Evolutionary conservation across 2,113 vertebrate genomes (phyloP).

Genomic region (Puffinus mauretanicus): DNA sequence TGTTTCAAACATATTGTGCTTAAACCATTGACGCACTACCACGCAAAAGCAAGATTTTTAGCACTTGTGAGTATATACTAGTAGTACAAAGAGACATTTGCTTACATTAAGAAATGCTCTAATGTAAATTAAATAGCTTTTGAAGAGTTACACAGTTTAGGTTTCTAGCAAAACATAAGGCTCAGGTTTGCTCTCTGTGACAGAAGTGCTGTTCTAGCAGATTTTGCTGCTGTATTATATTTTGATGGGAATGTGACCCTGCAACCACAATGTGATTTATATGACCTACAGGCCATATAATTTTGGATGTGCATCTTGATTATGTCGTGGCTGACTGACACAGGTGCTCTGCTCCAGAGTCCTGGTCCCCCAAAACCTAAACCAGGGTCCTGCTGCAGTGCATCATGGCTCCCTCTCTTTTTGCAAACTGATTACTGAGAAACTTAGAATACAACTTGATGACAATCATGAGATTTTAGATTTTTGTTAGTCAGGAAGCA

Average conservation of each 20-base stretch:
- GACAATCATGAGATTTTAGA: neutral
- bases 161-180: neutral
- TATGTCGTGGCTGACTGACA: neutral
- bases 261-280: neutral
- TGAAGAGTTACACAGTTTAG: neutral
- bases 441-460: neutral
- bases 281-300: neutral
- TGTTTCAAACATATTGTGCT: neutral
- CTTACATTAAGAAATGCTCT: neutral
- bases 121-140: neutral
- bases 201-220: neutral
- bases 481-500: neutral
- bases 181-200: neutral
- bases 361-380: neutral
- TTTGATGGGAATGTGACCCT: neutral
- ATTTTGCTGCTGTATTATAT: neutral
- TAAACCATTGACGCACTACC: neutral
- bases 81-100: neutral
- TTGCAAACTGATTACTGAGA: neutral
- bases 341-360: neutral
- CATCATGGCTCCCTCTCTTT: neutral
- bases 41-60: neutral
- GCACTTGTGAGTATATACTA: neutral
- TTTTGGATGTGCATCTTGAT: neutral
- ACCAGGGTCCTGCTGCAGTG: neutral